These are phyloP conservation scores for Antechinus flavipes DNA, from an alignment of 2,113 vertebrate species.

Conservation along the genomic window DNA sequence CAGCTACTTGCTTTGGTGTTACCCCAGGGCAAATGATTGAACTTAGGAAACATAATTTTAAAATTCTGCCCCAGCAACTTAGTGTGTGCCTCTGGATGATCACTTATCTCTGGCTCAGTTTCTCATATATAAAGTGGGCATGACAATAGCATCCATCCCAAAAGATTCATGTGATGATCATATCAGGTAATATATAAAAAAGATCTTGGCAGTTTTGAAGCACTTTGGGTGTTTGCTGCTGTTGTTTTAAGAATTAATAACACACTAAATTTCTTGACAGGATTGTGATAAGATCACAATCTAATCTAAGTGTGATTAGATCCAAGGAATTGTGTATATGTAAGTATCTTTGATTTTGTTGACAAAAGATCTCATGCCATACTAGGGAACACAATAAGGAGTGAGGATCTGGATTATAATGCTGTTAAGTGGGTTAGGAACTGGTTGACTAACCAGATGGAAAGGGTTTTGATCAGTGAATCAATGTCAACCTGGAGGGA, in stretches of 20 bases:
- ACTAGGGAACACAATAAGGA: background rate
- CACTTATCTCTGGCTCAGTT: background rate
- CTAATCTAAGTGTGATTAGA: background rate
- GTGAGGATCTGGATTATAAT: background rate
- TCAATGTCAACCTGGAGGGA: background rate
- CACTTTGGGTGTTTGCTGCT: background rate
- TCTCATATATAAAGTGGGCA: background rate
- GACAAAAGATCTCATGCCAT: background rate
- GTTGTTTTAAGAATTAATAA: background rate
- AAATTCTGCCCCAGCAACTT: background rate
- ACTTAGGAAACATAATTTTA: background rate
- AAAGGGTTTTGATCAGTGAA: background rate
- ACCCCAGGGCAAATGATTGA: background rate
- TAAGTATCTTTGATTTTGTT: background rate
- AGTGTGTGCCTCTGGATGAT: background rate
- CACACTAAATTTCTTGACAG: background rate
- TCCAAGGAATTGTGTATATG: background rate
- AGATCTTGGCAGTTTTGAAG: background rate
- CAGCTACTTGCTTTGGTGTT: background rate
- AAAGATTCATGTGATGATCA: background rate
- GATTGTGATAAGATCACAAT: no score
- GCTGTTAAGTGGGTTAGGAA: background rate
- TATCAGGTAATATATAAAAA: background rate
- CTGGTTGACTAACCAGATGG: background rate
- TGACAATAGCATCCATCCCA: background rate